These are phyloP conservation scores for Lophotis ruficrista DNA, from an alignment of 2,113 vertebrate genomes.

Conservation along the genomic window DNA sequence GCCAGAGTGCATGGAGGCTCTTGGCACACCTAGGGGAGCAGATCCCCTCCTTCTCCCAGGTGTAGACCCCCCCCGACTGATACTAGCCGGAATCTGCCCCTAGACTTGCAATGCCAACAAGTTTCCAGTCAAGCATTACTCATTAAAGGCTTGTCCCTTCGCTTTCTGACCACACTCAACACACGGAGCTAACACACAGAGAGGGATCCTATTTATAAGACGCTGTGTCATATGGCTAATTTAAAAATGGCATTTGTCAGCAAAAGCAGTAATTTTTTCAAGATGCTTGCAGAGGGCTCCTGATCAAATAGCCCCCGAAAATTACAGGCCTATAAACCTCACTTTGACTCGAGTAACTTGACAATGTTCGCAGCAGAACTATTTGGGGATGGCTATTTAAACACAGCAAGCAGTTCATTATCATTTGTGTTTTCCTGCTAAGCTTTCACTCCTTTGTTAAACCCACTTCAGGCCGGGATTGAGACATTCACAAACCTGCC, in stretches of 20 bases:
- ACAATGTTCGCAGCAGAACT: conserved; percentile 19
- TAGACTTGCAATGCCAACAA: not conserved
- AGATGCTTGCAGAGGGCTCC: not conserved
- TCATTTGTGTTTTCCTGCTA: conserved; percentile 71
- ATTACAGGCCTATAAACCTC: conserved; percentile 55
- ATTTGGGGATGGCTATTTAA: conserved; percentile 67
- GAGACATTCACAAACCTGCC: conserved; percentile 71
- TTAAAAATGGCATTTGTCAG: conserved; percentile 50
- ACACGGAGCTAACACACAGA: not conserved
- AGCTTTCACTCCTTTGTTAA: conserved; percentile 66
- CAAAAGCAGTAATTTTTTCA: conserved; percentile 32
- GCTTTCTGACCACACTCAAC: not conserved
- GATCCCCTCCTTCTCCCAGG: not conserved
- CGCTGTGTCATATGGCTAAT: not conserved
- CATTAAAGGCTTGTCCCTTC: not conserved
- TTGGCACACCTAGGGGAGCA: accelerated
- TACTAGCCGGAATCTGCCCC: not conserved
- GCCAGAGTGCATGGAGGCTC: not conserved
- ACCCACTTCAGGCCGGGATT: conserved; percentile 60
- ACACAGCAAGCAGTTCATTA: conserved; percentile 71
- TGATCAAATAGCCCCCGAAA: conserved; percentile 36
- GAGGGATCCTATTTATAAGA: conserved; percentile 15
- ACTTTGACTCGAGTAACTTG: conserved; percentile 36
- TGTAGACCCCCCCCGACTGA: not conserved
- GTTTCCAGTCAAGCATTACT: not conserved